Evolutionary conservation across 2,888 invertebrate genomes (phyloP), one percentile per base, ranked within the genome.

Genomic region (Hyposoter didymator): DNA sequence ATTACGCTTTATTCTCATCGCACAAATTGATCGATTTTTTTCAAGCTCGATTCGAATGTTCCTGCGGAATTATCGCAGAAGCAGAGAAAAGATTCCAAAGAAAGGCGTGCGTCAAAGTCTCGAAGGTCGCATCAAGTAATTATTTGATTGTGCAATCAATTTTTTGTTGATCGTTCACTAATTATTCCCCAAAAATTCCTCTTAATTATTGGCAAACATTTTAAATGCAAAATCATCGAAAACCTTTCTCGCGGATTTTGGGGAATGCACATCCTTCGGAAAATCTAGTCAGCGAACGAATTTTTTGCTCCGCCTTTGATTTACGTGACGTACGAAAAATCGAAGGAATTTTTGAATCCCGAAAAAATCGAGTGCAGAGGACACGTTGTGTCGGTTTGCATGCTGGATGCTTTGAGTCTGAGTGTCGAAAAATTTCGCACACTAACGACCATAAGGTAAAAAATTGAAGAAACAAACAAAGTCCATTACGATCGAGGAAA

Each of bases 391-490:
- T 86, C 90, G 10, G 86, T 90, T 35, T 88, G 87, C 78, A 76
- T 88, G 17, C 76, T 90, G 6, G 89, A 89, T 35, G 89, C 90
- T 0, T 19, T 90, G 14, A 82, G 83, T 19, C 62, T 72, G 6
- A 87, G 87, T n/a, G 72, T 90, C 73, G 75, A 82, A 45, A 90
- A 78, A 67, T 90, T 89, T 52, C 78, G 78, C 39, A 89, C 88
- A 8, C 17, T 90, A 49, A 89, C 88, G 10, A 86, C 88, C 19
- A 88, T 90, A n/a, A 88, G 81, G 90, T 90, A 80, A 88, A 39
- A 67, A 64, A 82, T 19, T 6, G 19, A 52, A 52, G 1, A 39
- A 28, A 49, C 22, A 22, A 28, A 39, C 35, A 14, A 8, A 35
- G 35, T 17, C 3, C 5, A 14, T 62, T 14, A 28, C 62, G 62